These are phyloP conservation scores for Nyctibius bracteatus DNA, from an alignment of 2,113 vertebrate species.

Conservation along the genomic window DNA sequence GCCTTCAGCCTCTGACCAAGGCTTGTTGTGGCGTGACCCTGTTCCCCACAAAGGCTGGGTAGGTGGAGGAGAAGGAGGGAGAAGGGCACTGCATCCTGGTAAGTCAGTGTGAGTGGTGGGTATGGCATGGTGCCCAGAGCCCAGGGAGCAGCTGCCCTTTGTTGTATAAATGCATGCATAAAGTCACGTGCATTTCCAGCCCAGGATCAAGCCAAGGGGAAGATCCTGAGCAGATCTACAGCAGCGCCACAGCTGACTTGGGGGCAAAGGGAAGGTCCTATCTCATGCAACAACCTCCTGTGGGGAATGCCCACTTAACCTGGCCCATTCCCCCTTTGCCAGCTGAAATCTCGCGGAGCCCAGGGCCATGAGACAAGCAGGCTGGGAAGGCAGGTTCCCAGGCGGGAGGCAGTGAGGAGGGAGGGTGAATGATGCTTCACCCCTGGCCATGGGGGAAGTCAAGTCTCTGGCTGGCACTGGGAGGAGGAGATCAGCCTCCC, in stretches of 20 bases:
- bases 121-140: not conserved
- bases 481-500: not conserved
- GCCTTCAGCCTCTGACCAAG: not conserved
- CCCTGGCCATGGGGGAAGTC: not conserved
- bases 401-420: not conserved
- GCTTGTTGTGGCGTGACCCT: accelerated
- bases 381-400: not conserved
- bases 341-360: not conserved
- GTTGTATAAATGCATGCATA: not conserved
- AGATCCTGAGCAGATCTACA: not conserved
- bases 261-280: not conserved
- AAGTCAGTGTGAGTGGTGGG: not conserved
- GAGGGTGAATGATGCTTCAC: not conserved
- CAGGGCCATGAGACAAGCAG: not conserved
- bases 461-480: not conserved
- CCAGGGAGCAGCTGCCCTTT: not conserved
- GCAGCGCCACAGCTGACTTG: not conserved
- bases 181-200: not conserved
- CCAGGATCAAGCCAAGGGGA: not conserved
- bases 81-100: not conserved
- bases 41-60: not conserved
- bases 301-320: not conserved
- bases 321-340: not conserved
- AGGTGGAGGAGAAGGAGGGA: not conserved
- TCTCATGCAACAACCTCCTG: not conserved